These are phyloP conservation scores for Sylvicola cinctus DNA, from an alignment of 2,888 invertebrate species.

Conservation along the genomic window DNA sequence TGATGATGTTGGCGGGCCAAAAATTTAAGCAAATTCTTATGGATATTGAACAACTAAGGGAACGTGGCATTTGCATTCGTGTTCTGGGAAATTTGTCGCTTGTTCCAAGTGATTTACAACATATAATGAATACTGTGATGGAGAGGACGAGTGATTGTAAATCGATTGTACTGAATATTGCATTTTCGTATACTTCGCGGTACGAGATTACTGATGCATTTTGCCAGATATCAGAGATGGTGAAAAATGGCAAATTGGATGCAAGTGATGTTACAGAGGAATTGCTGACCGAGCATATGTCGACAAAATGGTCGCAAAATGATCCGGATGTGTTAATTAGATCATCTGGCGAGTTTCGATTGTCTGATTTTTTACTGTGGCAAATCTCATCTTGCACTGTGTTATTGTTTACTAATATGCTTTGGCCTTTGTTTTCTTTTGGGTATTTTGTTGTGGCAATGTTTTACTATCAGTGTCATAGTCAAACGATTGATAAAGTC, in stretches of 20 bases:
- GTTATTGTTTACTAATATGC: too few species aligned
- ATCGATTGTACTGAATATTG: slow-evolving; percentile 54
- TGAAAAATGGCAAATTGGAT: slow-evolving; percentile 36
- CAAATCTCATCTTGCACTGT: too few species aligned
- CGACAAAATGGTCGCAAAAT: slow-evolving; percentile 49
- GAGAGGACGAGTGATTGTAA: slow-evolving; percentile 57
- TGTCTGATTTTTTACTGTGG: slow-evolving; percentile 89
- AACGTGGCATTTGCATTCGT: slow-evolving; percentile 67
- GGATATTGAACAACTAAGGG: slow-evolving; percentile 61
- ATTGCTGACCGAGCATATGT: slow-evolving; percentile 55
- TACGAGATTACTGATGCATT: slow-evolving; percentile 68
- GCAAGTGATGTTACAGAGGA: slow-evolving; percentile 55
- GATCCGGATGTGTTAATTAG: slow-evolving; percentile 78
- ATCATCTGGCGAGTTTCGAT: slow-evolving; percentile 86
- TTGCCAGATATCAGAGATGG: slow-evolving; percentile 44
- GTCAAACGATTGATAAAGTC: too few species aligned
- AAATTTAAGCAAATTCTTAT: slow-evolving; percentile 64
- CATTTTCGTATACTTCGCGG: slow-evolving; percentile 65
- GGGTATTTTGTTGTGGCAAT: too few species aligned
- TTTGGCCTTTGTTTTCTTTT: too few species aligned
- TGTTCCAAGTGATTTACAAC: slow-evolving; percentile 56
- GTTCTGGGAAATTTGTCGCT: slow-evolving; percentile 69
- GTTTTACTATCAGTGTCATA: too few species aligned
- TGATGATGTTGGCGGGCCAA: slow-evolving; percentile 70
- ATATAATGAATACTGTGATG: slow-evolving; percentile 56